phyloP scores from a whole-genome alignment of 2,113 vertebrate genomes.

The Tricholaema leucomelas region DNA sequence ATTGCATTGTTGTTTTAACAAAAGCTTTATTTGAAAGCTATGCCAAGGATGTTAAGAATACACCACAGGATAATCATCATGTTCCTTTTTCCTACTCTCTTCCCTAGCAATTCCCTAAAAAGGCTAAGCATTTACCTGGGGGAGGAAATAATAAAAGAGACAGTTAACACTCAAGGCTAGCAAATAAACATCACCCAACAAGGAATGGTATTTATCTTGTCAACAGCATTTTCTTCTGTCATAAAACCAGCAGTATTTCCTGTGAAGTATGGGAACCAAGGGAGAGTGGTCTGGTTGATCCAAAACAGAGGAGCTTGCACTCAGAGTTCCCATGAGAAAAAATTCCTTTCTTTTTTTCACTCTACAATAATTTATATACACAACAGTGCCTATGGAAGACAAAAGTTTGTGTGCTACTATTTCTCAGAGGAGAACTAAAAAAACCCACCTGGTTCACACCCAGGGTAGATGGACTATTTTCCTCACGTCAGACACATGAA shows the following conservation, averaged over 20 bases:
- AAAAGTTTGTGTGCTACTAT: neutral
- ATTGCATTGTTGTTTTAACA: neutral
- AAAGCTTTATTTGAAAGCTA: neutral
- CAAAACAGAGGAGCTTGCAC: neutral
- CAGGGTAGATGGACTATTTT: neutral
- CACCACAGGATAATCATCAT: neutral
- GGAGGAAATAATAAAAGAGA: neutral
- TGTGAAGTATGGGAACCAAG: neutral
- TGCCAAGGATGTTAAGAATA: neutral
- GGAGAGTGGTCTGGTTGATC: neutral
- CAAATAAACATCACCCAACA: neutral
- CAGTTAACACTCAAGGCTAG: neutral
- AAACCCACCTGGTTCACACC: neutral
- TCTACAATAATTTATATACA: rapidly evolving
- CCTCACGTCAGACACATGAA: neutral
- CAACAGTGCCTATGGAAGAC: rapidly evolving
- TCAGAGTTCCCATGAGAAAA: neutral
- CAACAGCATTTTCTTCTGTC: neutral
- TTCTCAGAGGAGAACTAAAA: neutral
- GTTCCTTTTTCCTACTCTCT: neutral
- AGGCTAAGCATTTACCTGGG: neutral
- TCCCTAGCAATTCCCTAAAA: neutral
- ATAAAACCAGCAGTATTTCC: neutral
- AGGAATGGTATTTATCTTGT: neutral
- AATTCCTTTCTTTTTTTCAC: rapidly evolving